These are phyloP conservation scores for Thalassarche chlororhynchos DNA, from an alignment of 2,113 vertebrate genomes.

Conservation along the genomic window DNA sequence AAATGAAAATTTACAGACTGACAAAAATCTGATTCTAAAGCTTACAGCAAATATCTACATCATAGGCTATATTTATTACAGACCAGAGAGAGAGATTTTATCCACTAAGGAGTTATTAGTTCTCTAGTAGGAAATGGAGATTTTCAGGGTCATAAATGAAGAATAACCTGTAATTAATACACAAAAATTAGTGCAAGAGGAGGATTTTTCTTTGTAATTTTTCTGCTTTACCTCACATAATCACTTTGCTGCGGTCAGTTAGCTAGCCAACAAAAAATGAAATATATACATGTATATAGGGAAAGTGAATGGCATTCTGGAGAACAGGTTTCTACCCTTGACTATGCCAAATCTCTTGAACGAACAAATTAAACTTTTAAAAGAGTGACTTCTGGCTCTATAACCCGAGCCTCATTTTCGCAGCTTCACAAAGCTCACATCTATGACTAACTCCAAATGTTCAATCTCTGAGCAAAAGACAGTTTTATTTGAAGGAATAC, in stretches of 20 bases:
- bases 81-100: not conserved
- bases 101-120: not conserved
- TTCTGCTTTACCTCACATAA: not conserved
- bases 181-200: not conserved
- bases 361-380: constrained; percentile 14
- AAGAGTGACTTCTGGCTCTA: constrained; percentile 30
- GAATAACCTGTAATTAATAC: not conserved
- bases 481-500: constrained; percentile 61
- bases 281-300: not conserved
- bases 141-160: constrained; percentile 16
- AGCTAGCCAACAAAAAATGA: not conserved
- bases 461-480: constrained; percentile 24
- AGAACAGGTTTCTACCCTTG: not conserved
- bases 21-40: not conserved
- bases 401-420: not conserved
- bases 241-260: not conserved
- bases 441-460: constrained; percentile 48
- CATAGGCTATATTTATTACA: not conserved
- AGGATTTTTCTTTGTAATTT: not conserved
- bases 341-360: constrained; percentile 17
- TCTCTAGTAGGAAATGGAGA: not conserved
- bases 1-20: not conserved
- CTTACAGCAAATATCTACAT: not conserved
- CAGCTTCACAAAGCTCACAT: constrained; percentile 25
- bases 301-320: not conserved